Percentiles rank a stretch among this genome's conserved stretches.
Conservation (phyloP, 2,888 invertebrate species). For the Lypha dubia region DNA sequence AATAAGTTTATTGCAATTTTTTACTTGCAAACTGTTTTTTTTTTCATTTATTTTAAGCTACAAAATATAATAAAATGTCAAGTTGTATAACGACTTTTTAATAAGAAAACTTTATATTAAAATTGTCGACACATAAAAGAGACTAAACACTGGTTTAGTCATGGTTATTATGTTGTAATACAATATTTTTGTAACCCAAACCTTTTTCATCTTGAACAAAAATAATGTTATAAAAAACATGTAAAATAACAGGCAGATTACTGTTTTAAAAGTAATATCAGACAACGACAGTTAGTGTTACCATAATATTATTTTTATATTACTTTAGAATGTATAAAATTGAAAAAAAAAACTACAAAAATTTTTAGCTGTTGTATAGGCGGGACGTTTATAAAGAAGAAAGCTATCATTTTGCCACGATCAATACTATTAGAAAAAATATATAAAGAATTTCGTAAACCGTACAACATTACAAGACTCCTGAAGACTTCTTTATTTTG, state of each 20-base stretch:
- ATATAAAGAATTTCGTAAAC: too few relatives aligned
- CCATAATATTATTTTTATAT: conserved; percentile 3
- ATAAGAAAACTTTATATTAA: conserved; percentile 64
- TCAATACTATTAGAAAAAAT: too few relatives aligned
- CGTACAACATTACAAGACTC: too few relatives aligned
- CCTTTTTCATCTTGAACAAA: not conserved
- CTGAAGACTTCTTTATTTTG: too few relatives aligned
- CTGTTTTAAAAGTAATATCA: not conserved
- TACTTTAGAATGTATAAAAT: too few relatives aligned
- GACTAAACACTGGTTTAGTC: conserved; percentile 14
- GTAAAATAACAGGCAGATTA: not conserved
- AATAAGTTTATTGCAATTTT: too few relatives aligned
- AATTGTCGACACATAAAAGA: conserved; percentile 46
- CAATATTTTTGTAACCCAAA: not conserved
- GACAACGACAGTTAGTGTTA: not conserved
- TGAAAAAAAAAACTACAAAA: too few relatives aligned
- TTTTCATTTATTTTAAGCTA: too few relatives aligned
- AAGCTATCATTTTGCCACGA: too few relatives aligned
- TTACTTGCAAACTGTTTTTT: too few relatives aligned
- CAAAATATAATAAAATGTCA: conserved; percentile 4
- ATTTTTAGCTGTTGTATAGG: too few relatives aligned
- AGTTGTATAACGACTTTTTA: conserved; percentile 33
- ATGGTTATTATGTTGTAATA: not conserved
- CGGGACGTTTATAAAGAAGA: too few relatives aligned
- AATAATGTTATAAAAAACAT: not conserved